phyloP scores from a whole-genome alignment of 2,888 invertebrate species.

The Eristalis intricaria region DNA sequence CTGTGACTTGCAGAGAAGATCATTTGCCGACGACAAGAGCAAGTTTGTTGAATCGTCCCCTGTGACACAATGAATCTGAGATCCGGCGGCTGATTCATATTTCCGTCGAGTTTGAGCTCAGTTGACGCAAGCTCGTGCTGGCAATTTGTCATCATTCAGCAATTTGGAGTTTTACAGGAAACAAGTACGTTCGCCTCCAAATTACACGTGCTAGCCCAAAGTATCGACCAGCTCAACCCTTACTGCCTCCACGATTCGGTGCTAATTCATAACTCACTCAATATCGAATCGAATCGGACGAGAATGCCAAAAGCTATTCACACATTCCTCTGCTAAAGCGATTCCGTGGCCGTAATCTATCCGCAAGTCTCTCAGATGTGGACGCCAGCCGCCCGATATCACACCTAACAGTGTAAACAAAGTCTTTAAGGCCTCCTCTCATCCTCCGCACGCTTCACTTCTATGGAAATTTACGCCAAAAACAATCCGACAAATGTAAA shows the following conservation, averaged over 20 bases:
- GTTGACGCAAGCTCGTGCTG: not conserved
- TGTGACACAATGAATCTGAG: not conserved
- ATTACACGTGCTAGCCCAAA: not conserved
- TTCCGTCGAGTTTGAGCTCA: not conserved
- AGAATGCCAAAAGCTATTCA: not conserved
- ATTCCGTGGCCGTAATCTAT: conserved; percentile 34
- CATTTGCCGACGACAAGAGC: not conserved
- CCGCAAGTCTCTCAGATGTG: conserved; percentile 9
- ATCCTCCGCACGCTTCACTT: not conserved
- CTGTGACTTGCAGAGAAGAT: too few species aligned
- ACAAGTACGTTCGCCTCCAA: too few species aligned
- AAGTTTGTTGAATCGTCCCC: too few species aligned
- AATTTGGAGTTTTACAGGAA: not conserved
- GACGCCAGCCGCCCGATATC: conserved; percentile 5
- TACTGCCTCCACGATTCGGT: too few species aligned
- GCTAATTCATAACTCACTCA: not conserved
- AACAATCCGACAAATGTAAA: conserved; percentile 48
- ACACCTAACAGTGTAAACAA: conserved; percentile 45
- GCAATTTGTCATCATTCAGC: not conserved
- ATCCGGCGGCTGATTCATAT: not conserved
- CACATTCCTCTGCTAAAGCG: conserved; percentile 39
- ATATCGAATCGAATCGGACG: not conserved
- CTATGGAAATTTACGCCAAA: conserved; percentile 50
- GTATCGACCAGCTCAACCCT: not conserved
- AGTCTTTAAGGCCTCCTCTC: not conserved